phyloP scores from a whole-genome alignment of 2,113 vertebrate species.

The Cyprinodon variegatus region DNA sequence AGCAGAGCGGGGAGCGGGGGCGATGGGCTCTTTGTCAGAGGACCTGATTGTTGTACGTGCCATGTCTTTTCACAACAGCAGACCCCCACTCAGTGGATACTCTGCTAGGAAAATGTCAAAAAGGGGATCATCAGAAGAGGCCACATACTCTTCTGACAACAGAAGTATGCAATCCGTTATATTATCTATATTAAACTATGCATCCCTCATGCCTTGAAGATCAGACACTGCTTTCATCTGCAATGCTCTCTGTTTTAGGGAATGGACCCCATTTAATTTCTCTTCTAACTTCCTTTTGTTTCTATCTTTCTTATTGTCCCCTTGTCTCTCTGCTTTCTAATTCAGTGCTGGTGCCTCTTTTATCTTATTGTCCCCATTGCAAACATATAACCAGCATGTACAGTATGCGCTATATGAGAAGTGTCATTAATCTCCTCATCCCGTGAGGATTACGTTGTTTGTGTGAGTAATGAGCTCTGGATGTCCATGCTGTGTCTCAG shows the following conservation, averaged over 20 bases:
- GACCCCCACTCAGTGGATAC: conserved; percentile 25
- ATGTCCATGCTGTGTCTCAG: conserved; percentile 43
- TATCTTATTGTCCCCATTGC: conserved; percentile 27
- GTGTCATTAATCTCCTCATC: conserved; percentile 63
- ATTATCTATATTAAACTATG: not conserved
- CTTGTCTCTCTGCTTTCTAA: conserved; percentile 23
- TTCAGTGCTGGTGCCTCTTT: not conserved
- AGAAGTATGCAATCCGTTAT: conserved; percentile 51
- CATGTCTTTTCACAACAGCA: conserved; percentile 12
- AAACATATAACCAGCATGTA: conserved; percentile 21
- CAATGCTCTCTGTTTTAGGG: conserved; percentile 15
- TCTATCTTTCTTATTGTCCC: conserved; percentile 36
- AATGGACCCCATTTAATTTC: conserved; percentile 23
- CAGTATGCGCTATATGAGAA: conserved; percentile 45
- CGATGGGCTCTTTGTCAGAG: conserved; percentile 24
- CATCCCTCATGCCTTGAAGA: conserved; percentile 34
- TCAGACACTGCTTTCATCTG: conserved; percentile 31
- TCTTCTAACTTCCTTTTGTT: conserved; percentile 29
- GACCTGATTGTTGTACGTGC: conserved; percentile 28
- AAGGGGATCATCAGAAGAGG: conserved; percentile 4
- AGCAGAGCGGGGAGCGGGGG: conserved; percentile 8
- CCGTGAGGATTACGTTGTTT: conserved; percentile 57
- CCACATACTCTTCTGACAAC: conserved; percentile 20
- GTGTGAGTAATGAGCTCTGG: conserved; percentile 69
- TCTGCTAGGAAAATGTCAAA: conserved; percentile 25